Evolutionary conservation across 2,113 vertebrate species (phyloP), one percentile per base, ranked within the genome.

Genomic region (Dunckerocampus dactyliophorus): DNA sequence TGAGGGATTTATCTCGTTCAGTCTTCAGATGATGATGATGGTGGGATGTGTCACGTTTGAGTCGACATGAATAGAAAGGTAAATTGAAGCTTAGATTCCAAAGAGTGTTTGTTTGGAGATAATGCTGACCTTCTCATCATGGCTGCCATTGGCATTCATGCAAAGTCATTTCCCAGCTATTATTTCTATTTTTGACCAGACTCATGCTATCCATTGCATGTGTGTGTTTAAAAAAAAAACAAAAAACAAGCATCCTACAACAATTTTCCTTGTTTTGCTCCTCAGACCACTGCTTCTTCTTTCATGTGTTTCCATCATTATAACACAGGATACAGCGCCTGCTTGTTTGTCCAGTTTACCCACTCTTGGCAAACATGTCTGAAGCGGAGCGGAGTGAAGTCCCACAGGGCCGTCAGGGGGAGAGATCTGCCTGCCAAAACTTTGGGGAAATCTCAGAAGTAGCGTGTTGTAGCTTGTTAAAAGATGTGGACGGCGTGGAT

Each of bases 241-340:
- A 19, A 43, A 37, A 13, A 22, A 21, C 39, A 43, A 14, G 39
- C 3, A 43, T 8, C 31, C 31, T 6, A 43, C 39, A 12, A 42
- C 61, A 47, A 64, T 37, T 68, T 22, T 28, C 50, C 67, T 47
- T 24, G 21, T 61, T 65, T 58, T 56, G 49, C 42, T 39, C 51
- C 52, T 56, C 60, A 69, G 47, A 66, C 63, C 8, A 4, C 54
- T 24, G 58, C 67, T 62, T 66, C 55, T 19, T 28, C 54, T 47
- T 66, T 6, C 63, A 14, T 43, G 34, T 46, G 24, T 74, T 62
- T 67, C 64, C 64, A 66, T 75, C 73, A 69, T 60, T 47, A 49
- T 59, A 62, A 67, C 77, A 82, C 50, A 52, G 59, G 61, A 72
- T 82, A 56, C 78, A 78, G 66, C 71, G 76, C 62, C 59, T 47